These are phyloP conservation scores for Gnathonemus echidnorhynchus DNA, from an alignment of 2,113 vertebrate genomes.

Conservation along the genomic window DNA sequence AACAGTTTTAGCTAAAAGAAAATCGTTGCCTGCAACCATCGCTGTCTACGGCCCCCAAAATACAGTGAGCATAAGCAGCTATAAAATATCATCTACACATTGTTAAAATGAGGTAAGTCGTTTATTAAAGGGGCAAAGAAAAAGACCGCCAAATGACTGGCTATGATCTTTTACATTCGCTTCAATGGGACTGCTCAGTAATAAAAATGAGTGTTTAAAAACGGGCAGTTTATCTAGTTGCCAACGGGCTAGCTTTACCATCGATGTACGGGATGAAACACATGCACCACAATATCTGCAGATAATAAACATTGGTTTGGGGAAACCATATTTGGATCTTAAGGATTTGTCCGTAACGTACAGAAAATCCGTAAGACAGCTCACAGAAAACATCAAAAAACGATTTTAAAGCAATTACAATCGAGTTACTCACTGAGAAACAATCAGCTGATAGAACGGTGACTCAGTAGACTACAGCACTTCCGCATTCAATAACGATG, in stretches of 20 bases:
- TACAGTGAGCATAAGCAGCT: neutral
- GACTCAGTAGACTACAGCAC: constrained; percentile 68
- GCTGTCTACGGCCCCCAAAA: neutral
- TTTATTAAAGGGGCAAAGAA: neutral
- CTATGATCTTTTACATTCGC: neutral
- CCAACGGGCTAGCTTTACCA: neutral
- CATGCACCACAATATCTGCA: constrained; percentile 10
- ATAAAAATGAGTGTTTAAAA: neutral
- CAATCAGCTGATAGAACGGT: constrained; percentile 73
- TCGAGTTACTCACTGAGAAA: constrained; percentile 71
- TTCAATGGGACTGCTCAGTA: neutral
- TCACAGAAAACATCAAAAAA: constrained; percentile 28
- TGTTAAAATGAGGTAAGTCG: neutral
- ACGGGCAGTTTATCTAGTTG: neutral
- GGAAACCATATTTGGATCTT: neutral
- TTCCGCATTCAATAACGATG: constrained; percentile 66
- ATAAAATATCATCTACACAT: neutral
- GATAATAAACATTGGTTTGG: neutral
- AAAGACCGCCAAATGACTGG: neutral
- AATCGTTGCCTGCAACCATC: neutral
- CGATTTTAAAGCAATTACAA: constrained; percentile 37
- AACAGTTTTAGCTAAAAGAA: neutral
- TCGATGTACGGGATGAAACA: constrained; percentile 7
- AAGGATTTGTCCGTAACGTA: neutral
- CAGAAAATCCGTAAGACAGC: constrained; percentile 24